phyloP scores from a whole-genome alignment of 2,888 invertebrate species.

The Andrena camellia region DNA sequence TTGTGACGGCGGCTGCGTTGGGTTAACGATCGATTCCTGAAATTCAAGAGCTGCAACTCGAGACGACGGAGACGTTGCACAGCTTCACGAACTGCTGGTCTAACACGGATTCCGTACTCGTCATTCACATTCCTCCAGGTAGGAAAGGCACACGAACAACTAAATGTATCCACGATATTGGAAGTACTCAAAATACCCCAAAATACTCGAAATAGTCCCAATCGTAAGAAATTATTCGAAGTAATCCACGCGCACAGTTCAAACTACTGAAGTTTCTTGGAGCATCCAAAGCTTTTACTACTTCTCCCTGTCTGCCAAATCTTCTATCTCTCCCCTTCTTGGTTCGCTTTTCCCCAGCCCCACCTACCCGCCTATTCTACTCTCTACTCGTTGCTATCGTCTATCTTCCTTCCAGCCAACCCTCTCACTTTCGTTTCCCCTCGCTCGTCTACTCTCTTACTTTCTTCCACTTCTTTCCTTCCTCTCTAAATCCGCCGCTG shows the following conservation, averaged over 20 bases:
- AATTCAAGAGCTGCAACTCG: neutral
- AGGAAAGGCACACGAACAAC: too few species aligned
- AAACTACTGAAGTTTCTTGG: too few species aligned
- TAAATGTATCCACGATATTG: too few species aligned
- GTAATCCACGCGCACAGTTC: too few species aligned
- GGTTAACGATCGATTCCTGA: constrained; percentile 25
- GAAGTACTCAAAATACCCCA: too few species aligned
- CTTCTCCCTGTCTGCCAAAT: neutral
- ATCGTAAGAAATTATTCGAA: too few species aligned
- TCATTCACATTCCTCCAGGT: too few species aligned
- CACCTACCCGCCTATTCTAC: constrained; percentile 4
- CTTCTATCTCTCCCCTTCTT: neutral
- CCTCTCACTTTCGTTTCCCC: constrained; percentile 2
- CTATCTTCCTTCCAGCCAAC: neutral
- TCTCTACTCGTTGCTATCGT: constrained; percentile 3
- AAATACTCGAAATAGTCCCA: too few species aligned
- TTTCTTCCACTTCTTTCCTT: neutral
- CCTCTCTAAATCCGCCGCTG: neutral
- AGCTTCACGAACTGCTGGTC: too few species aligned
- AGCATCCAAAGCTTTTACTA: neutral
- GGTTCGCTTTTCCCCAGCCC: constrained; percentile 2
- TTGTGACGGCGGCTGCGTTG: constrained; percentile 4
- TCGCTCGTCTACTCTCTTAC: neutral
- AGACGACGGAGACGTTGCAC: neutral
- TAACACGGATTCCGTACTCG: too few species aligned